These are phyloP conservation scores for Drosophila siamana DNA, from an alignment of 2,888 invertebrate genomes.

Conservation along the genomic window DNA sequence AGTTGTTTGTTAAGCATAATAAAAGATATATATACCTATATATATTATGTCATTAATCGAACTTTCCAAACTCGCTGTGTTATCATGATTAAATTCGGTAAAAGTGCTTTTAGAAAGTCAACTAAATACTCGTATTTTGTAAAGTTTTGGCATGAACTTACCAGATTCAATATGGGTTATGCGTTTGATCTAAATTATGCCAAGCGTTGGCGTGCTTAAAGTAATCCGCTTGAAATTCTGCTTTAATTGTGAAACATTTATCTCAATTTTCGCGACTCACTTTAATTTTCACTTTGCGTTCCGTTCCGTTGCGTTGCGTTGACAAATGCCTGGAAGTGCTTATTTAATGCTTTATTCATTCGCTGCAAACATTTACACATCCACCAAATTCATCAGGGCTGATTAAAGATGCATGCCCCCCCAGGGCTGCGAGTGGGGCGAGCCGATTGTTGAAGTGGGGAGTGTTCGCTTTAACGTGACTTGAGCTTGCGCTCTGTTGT, in stretches of 20 bases:
- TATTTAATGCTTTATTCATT: slow-evolving; percentile 77
- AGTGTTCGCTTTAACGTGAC: background rate
- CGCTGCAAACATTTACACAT: slow-evolving; percentile 77
- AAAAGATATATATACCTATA: background rate
- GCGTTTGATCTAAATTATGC: background rate
- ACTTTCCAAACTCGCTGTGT: background rate
- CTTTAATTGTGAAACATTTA: slow-evolving; percentile 64
- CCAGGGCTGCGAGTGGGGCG: background rate
- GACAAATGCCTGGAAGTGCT: slow-evolving; percentile 75
- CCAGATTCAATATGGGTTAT: background rate
- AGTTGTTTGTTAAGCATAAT: background rate
- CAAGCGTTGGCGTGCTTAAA: slow-evolving; percentile 2
- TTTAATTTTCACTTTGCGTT: slow-evolving; percentile 73
- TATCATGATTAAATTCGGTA: background rate
- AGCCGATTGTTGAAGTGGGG: slow-evolving; percentile 14
- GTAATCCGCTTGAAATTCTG: slow-evolving; percentile 42
- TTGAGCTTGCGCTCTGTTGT: background rate
- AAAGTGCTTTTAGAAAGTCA: background rate
- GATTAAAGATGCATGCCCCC: slow-evolving; percentile 72
- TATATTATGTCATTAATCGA: background rate
- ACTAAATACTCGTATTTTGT: background rate
- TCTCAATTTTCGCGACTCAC: slow-evolving; percentile 64
- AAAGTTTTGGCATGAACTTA: slow-evolving; percentile 3
- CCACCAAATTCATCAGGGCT: slow-evolving; percentile 72
- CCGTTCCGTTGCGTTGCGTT: slow-evolving; percentile 59